Evolutionary conservation across 2,888 invertebrate genomes (phyloP).

Genomic region (Lasioglossum malachurum): DNA sequence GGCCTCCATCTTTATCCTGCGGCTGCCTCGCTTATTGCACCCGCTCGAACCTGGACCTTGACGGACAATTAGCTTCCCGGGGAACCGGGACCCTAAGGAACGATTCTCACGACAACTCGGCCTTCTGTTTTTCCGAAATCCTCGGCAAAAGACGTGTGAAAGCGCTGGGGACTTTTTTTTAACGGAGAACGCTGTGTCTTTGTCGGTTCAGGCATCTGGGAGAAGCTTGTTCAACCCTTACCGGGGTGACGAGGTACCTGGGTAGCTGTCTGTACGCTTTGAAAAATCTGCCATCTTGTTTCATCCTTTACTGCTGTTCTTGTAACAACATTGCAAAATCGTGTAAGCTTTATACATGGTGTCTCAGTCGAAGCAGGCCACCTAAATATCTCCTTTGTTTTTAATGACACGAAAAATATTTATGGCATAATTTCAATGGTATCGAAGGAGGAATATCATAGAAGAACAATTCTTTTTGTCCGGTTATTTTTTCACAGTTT

Average conservation of each 20-base stretch:
- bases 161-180: neutral
- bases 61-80: conserved; percentile 54
- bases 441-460: too few species aligned
- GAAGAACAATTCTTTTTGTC: too few species aligned
- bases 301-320: too few species aligned
- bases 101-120: neutral
- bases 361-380: too few species aligned
- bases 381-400: too few species aligned
- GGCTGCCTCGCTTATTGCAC: conserved; percentile 59
- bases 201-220: neutral
- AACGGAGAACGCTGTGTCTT: neutral
- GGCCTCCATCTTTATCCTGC: conserved; percentile 68
- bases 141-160: neutral
- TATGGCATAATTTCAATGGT: too few species aligned
- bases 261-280: neutral
- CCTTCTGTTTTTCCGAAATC: neutral
- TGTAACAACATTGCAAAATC: too few species aligned
- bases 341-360: too few species aligned
- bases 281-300: too few species aligned
- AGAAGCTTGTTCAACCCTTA: neutral
- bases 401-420: too few species aligned
- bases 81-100: neutral
- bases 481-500: too few species aligned
- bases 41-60: conserved; percentile 31
- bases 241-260: neutral